Base-by-base conservation (phyloP, 2,888 invertebrate genomes). In the Parnassius mnemosyne region DNA sequence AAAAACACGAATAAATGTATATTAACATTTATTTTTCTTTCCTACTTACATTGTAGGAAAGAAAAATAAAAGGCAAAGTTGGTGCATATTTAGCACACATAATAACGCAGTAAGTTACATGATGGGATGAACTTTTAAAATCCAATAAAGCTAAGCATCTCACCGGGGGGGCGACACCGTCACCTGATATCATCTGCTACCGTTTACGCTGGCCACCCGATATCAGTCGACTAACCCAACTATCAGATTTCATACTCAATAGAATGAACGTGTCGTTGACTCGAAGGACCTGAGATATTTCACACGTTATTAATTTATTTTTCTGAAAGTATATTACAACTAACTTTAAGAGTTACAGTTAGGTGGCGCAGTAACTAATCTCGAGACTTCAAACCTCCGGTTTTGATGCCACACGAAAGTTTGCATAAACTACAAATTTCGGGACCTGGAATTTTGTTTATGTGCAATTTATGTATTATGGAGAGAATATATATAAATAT, bases 121-220 rank as follows among this genome's bases (percentile, higher is more conserved):
- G 59, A 66, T 65, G 66, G 62, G 67, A 68, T 68, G 66, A 63
- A 64, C 67, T 70, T 67, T 72, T 54, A 65, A 66, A 71, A 74
- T 73, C 72, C 68, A 71, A 69, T 69, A 70, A 70, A 72, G 69
- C 68, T 68, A 74, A 72, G 70, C 71, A 69, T 61, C 80, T 61
- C 82, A 68, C 75, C 84, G 81, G 85, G 86, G 86, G 85, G 88
- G 85, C 78, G 78, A 74, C 69, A 71, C 68, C 78, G 88, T 85
- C 85, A 89, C 77, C 73, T 71, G 84, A 89, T 85, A 80, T 74
- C 73, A 70, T 66, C 69, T 68, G 87, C 89, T 88, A 89, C 89
- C 79, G 89, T 87, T 83, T 81, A 83, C 81, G 79, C 81, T 72
- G 77, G 56, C 60, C 52, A 53, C 47, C 56, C 73, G 75, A 72